Conservation (phyloP, 2,797 vertebrate species). For the Psittacula derbiana region DNA sequence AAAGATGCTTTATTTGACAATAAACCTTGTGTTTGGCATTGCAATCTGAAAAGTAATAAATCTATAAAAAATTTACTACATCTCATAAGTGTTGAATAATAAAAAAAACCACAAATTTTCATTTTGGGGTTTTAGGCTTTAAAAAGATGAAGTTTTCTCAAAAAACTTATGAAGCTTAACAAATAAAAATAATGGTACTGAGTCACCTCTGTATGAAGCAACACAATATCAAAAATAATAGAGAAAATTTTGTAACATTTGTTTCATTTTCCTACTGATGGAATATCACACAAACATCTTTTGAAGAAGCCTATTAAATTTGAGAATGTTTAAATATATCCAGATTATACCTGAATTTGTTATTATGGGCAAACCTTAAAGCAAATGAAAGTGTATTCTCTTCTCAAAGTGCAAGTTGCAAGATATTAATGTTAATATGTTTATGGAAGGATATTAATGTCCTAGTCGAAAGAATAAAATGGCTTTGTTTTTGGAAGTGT, state of each 20-base stretch:
- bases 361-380: background rate
- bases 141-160: conserved; percentile 33
- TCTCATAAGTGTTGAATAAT: conserved; percentile 65
- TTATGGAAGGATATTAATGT: background rate
- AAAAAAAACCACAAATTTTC: conserved; percentile 65
- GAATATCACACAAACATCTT: background rate
- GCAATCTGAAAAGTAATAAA: conserved; percentile 70
- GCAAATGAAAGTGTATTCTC: background rate
- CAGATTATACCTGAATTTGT: background rate
- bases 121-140: conserved; percentile 31
- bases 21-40: conserved; percentile 75
- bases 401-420: background rate
- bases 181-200: background rate
- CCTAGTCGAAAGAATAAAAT: background rate
- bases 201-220: background rate
- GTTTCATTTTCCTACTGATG: background rate
- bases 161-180: background rate
- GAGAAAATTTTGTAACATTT: background rate
- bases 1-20: conserved; percentile 73
- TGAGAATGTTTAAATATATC: background rate
- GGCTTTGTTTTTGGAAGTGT: background rate
- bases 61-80: conserved; percentile 65
- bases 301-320: background rate
- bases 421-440: background rate
- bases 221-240: background rate